phyloP scores from a whole-genome alignment of 2,797 vertebrate genomes.

The Danio albolineatus region DNA sequence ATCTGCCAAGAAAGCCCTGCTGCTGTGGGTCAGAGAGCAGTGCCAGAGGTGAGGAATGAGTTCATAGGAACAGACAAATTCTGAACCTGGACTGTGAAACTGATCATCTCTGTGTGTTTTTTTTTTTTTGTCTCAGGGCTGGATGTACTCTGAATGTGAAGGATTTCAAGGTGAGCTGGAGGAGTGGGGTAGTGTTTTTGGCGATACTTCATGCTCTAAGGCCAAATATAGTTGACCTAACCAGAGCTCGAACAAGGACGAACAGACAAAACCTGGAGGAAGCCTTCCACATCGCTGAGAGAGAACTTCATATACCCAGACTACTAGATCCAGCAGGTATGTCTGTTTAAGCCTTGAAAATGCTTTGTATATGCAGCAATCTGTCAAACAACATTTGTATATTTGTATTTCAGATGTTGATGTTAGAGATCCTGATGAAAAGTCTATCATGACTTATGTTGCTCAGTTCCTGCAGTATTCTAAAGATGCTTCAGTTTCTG shows the following conservation, averaged over 20 bases:
- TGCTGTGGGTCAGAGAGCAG: constrained; percentile 92
- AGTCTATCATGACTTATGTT: constrained; percentile 98
- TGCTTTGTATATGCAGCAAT: constrained; percentile 3
- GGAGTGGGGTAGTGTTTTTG: constrained; percentile 90
- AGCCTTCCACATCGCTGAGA: constrained; percentile 88
- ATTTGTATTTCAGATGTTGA: constrained; percentile 85
- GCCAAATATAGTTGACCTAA: constrained; percentile 87
- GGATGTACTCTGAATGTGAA: constrained; percentile 81
- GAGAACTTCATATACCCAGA: constrained; percentile 87
- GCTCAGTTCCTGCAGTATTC: constrained; percentile 96
- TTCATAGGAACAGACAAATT: not conserved
- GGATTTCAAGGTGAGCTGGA: constrained; percentile 94
- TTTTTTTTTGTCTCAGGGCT: constrained; percentile 64
- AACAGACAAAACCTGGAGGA: constrained; percentile 92
- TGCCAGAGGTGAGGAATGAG: constrained; percentile 80
- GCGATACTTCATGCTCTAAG: constrained; percentile 87
- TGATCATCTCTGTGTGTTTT: not conserved
- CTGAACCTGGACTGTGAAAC: not conserved
- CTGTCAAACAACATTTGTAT: not conserved
- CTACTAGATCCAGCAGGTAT: constrained; percentile 91
- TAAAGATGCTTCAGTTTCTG: constrained; percentile 74
- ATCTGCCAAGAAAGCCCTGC: constrained; percentile 92
- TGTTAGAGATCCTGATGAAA: constrained; percentile 90
- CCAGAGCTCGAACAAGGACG: constrained; percentile 81
- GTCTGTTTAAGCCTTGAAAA: constrained; percentile 32